Percentiles rank a stretch among this genome's conserved stretches.
These are phyloP conservation scores for Ophiodon elongatus DNA, from an alignment of 2,113 vertebrate species.

Conservation along the genomic window DNA sequence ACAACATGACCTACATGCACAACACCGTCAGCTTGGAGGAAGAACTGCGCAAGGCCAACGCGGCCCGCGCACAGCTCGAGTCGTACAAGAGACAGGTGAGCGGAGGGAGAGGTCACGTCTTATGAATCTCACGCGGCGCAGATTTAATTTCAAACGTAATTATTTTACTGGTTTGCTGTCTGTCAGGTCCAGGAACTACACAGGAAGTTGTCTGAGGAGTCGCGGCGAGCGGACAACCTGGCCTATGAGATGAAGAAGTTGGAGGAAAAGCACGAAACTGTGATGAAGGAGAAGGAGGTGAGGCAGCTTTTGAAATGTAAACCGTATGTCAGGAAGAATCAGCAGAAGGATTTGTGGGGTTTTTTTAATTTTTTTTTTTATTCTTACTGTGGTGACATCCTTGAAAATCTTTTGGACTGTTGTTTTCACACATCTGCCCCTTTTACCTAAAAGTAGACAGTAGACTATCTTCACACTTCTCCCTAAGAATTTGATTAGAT, in stretches of 20 bases:
- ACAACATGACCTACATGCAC: conserved; percentile 97
- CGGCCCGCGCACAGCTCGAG: conserved; percentile 93
- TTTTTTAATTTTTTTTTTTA: too few relatives aligned
- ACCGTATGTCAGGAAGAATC: not conserved
- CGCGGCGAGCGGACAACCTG: conserved; percentile 92
- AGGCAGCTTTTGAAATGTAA: conserved; percentile 4
- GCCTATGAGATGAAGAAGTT: conserved; percentile 94
- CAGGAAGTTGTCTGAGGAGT: conserved; percentile 92
- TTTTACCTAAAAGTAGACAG: too few relatives aligned
- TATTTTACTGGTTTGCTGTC: not conserved
- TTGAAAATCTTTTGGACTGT: not conserved
- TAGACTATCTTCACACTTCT: too few relatives aligned
- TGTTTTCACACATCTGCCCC: not conserved
- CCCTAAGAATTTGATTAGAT: too few relatives aligned
- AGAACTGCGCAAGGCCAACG: conserved; percentile 95
- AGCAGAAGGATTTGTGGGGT: not conserved
- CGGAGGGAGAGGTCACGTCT: not conserved
- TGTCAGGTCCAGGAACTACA: conserved; percentile 95
- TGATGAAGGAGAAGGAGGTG: conserved; percentile 96
- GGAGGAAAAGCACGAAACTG: conserved; percentile 93
- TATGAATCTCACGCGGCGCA: not conserved
- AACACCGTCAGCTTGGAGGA: conserved; percentile 97
- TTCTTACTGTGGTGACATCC: not conserved
- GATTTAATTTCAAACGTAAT: not conserved
- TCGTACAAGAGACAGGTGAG: conserved; percentile 94